phyloP scores from a whole-genome alignment of 1,140 invertebrate species.

The Drosophila arizonae region DNA sequence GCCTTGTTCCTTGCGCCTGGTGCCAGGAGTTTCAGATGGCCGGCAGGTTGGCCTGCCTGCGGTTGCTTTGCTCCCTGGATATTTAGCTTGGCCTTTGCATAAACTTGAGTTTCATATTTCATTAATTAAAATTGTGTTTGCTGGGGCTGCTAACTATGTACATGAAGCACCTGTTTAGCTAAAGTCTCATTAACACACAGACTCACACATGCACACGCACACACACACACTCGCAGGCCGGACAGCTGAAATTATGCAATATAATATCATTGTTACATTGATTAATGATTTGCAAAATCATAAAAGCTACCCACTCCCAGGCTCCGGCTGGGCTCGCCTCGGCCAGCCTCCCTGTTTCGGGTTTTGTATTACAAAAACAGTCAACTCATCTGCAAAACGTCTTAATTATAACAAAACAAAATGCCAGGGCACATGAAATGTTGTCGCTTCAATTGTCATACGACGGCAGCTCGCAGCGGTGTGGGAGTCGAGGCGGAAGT shows the following conservation, averaged over 20 bases:
- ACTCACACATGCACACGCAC: not conserved
- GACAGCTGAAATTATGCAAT: conserved; percentile 64
- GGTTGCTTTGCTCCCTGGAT: conserved; percentile 2
- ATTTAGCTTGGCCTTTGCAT: conserved; percentile 55
- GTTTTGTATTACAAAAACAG: conserved; percentile 73
- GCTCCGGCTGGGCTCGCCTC: no score
- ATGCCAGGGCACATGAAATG: conserved; percentile 58
- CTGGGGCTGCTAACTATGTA: conserved; percentile 41
- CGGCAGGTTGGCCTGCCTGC: not conserved
- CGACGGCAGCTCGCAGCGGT: not conserved
- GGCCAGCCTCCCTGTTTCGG: conserved; percentile 13
- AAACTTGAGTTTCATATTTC: conserved; percentile 72
- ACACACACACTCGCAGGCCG: not conserved
- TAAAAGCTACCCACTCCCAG: conserved; percentile 48
- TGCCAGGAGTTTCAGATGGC: conserved; percentile 40
- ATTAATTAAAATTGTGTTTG: conserved; percentile 74
- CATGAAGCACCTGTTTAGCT: conserved; percentile 62
- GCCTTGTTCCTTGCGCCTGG: no score
- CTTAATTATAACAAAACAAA: conserved; percentile 76
- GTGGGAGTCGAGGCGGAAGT: conserved; percentile 24
- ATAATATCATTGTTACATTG: conserved; percentile 80
- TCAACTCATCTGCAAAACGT: conserved; percentile 55
- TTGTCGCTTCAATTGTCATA: conserved; percentile 68
- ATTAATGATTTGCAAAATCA: conserved; percentile 80
- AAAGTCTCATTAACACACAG: conserved; percentile 59